Conservation (phyloP, 2,113 vertebrate species). For the Hyaena hyaena region DNA sequence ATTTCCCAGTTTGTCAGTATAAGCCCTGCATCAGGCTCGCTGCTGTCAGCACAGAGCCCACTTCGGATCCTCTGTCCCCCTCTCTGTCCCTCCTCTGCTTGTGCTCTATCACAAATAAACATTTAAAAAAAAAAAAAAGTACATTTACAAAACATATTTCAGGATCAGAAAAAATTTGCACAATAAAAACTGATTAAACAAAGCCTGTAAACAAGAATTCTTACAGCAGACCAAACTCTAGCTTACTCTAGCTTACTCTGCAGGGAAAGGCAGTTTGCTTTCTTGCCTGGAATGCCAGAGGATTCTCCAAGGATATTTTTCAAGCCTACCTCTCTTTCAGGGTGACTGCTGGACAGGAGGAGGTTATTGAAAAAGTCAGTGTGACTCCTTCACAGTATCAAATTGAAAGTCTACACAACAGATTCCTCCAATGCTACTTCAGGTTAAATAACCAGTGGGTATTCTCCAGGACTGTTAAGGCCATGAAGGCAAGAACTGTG, state of each 20-base stretch:
- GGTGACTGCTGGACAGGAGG: neutral
- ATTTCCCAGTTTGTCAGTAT: too few relatives aligned
- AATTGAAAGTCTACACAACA: neutral
- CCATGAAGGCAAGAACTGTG: neutral
- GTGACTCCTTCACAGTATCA: neutral
- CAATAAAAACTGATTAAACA: conserved; percentile 55
- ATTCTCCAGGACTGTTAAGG: neutral
- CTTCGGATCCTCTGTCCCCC: too few relatives aligned
- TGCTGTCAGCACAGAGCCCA: too few relatives aligned
- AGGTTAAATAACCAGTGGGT: neutral
- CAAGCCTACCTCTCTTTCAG: neutral
- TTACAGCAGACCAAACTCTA: neutral
- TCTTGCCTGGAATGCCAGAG: neutral
- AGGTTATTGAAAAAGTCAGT: conserved; percentile 35
- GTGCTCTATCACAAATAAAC: too few relatives aligned
- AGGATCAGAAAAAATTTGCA: neutral
- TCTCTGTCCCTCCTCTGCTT: too few relatives aligned
- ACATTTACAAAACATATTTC: neutral
- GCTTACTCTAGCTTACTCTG: neutral
- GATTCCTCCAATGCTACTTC: neutral
- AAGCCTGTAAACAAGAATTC: conserved; percentile 3
- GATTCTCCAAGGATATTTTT: neutral
- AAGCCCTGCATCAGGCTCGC: too few relatives aligned
- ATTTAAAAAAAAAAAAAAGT: neutral
- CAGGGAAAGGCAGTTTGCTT: neutral